Evolutionary conservation across 2,113 vertebrate genomes (phyloP).

Genomic region (Lampris incognitus): DNA sequence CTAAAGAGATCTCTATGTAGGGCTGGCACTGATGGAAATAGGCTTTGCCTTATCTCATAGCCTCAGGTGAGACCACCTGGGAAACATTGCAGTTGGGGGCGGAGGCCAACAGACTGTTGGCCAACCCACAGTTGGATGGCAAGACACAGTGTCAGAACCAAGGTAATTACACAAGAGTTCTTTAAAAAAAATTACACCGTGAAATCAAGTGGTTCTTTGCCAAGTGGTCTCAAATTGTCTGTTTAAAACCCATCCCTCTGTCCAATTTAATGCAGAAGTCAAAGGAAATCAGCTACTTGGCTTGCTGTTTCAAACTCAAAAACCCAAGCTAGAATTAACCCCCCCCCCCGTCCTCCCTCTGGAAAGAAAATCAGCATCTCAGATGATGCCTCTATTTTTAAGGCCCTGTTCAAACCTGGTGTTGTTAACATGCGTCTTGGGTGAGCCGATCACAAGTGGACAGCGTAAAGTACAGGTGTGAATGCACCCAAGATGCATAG

Average conservation of each 20-base stretch:
- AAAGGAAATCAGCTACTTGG: neutral
- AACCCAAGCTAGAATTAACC: too few species aligned
- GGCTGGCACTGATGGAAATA: constrained; percentile 42
- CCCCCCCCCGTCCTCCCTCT: too few species aligned
- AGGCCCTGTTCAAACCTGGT: too few species aligned
- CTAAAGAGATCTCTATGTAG: constrained; percentile 35
- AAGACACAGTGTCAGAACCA: constrained; percentile 33
- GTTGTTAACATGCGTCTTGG: too few species aligned
- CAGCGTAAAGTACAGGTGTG: too few species aligned
- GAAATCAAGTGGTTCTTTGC: neutral
- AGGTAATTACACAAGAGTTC: constrained; percentile 54
- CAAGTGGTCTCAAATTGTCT: constrained; percentile 19
- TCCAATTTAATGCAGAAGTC: neutral
- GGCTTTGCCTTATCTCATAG: constrained; percentile 41
- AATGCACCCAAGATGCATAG: too few species aligned
- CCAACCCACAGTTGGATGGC: constrained; percentile 10
- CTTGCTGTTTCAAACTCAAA: neutral
- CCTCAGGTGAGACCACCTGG: constrained; percentile 56
- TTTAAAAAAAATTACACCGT: constrained; percentile 8
- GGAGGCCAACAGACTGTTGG: constrained; percentile 10
- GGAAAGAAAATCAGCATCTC: too few species aligned
- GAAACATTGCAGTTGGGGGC: constrained; percentile 17
- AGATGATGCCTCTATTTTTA: too few species aligned
- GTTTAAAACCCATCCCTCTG: constrained; percentile 6
- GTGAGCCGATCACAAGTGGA: too few species aligned